Evolutionary conservation across 2,113 vertebrate species (phyloP).

Genomic region (Rana temporaria): DNA sequence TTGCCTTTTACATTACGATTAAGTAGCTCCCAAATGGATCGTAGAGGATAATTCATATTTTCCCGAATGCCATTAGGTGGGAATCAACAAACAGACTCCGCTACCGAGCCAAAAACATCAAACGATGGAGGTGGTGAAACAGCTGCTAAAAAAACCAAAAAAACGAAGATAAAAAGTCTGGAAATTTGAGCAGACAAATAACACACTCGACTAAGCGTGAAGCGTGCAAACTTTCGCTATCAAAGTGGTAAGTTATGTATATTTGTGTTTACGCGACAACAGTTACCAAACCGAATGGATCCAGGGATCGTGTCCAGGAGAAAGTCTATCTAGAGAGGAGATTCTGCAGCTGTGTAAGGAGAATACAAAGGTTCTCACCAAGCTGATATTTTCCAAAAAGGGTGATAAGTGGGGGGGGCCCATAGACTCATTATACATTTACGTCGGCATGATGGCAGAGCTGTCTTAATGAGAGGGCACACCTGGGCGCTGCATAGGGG

Average conservation of each 20-base stretch:
- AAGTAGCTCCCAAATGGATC: background rate
- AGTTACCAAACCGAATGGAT: background rate
- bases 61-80: background rate
- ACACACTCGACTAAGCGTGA: background rate
- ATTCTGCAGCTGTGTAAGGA: background rate
- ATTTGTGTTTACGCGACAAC: conserved; percentile 9
- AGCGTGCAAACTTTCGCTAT: background rate
- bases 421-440: too few species aligned
- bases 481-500: too few species aligned
- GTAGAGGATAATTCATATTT: background rate
- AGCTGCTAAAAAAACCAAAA: background rate
- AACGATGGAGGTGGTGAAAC: background rate
- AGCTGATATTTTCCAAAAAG: too few species aligned
- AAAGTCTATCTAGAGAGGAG: background rate
- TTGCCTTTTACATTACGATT: conserved; percentile 10
- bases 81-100: background rate
- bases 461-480: too few species aligned
- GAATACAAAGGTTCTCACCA: background rate
- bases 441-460: too few species aligned
- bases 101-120: background rate
- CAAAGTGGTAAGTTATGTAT: conserved; percentile 9
- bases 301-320: background rate
- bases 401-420: too few species aligned
- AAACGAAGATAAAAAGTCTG: background rate
- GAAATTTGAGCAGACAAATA: background rate